Base-by-base conservation (phyloP, 1,140 invertebrate genomes). In the Hylaeus volcanicus region DNA sequence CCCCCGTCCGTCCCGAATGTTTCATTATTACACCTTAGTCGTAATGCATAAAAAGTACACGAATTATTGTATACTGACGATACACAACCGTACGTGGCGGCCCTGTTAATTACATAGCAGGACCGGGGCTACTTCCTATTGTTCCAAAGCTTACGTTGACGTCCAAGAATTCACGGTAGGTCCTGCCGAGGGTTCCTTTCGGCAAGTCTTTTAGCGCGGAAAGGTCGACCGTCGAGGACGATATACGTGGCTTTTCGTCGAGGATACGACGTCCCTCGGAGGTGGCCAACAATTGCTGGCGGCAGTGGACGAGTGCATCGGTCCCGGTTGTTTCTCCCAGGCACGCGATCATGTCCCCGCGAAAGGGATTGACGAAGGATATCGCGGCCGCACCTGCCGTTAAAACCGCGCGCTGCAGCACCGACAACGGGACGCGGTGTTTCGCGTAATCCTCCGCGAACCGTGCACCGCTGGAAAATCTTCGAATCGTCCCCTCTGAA, bases 321-420 rank as follows among this genome's bases (percentile, higher is more conserved):
- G 95, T 92, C 1, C 98, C 98, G 3, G 97, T 98, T 0, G 97
- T 97, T 94, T 99, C 98, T 5, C 98, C 98, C 74, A 99, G 94
- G 84, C 97, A 97, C 56, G 98, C 97, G 87, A 99, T 97, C 97
- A 99, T 98, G 92, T 99, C 98, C n/a, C 94, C 96, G 71, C 96
- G 91, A 81, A 87, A 92, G 1, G 98, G 98, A 94, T 98, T 95
- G 5, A 96, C 87, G 39, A 98, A 91, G 6, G 96, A 95, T 69
- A 97, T 94, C 5, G 95, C 90, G 45, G 97, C 97, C 37, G 98
- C 98, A 5, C 98, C 98, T 1, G 96, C 91, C 8, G 96, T 94
- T 9, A 99, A 94, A 11, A 98, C 81, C 1, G 94, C 88, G 90
- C 95, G 96, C 93, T 99, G 98, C 80, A 98, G 94, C 8, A 89